Evolutionary conservation across 2,888 invertebrate species (phyloP).

Genomic region (Dicranocentrus wangi): DNA sequence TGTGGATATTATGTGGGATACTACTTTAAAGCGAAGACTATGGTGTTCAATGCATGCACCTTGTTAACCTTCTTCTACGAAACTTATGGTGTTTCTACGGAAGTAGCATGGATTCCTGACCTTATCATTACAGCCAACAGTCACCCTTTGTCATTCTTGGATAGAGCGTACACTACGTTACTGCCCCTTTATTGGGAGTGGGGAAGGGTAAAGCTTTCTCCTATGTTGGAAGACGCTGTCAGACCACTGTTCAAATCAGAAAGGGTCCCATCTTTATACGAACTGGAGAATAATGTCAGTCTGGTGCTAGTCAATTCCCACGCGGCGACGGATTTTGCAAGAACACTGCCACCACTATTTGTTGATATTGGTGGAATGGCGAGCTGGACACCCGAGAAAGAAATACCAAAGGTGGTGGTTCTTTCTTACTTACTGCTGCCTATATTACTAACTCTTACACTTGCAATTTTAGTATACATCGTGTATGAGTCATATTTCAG

Average conservation of each 20-base stretch:
- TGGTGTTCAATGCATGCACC: slow-evolving; percentile 52
- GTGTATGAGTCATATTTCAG: too few species aligned
- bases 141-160: slow-evolving; percentile 59
- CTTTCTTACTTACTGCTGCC: background rate
- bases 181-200: slow-evolving; percentile 46
- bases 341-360: slow-evolving; percentile 67
- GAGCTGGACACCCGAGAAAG: slow-evolving; percentile 60
- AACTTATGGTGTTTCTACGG: slow-evolving; percentile 61
- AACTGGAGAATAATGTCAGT: slow-evolving; percentile 64
- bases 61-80: slow-evolving; percentile 67
- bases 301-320: slow-evolving; percentile 71
- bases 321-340: slow-evolving; percentile 67
- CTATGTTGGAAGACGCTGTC: slow-evolving; percentile 30
- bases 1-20: slow-evolving; percentile 67
- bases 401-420: slow-evolving; percentile 63
- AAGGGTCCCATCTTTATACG: slow-evolving; percentile 47
- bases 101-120: slow-evolving; percentile 67
- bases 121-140: slow-evolving; percentile 1
- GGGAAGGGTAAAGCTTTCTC: slow-evolving; percentile 30
- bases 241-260: slow-evolving; percentile 25
- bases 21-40: slow-evolving; percentile 65
- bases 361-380: slow-evolving; percentile 70
- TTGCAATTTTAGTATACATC: background rate
- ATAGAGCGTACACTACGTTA: slow-evolving; percentile 57
- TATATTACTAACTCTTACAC: too few species aligned